Conservation (phyloP, 2,113 vertebrate species). For the Drymodes brunneopygia region DNA sequence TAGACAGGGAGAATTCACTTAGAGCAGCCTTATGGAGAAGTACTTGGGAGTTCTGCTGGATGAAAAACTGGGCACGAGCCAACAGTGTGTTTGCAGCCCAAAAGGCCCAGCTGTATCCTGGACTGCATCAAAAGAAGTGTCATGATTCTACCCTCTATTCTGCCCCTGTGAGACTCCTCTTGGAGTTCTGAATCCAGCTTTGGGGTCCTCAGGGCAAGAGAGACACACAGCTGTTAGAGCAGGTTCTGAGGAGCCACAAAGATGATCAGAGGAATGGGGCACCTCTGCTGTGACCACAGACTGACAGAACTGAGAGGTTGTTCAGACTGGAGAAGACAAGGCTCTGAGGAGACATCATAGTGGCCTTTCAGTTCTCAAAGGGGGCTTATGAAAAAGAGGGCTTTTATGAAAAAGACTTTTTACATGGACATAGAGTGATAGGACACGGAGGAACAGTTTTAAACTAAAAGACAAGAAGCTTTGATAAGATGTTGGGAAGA, state of each 20-base stretch:
- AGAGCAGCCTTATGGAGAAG: not conserved
- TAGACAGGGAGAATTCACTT: not conserved
- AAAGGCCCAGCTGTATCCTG: rapidly evolving
- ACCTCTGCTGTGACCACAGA: no score
- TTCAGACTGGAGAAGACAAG: not conserved
- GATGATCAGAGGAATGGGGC: not conserved
- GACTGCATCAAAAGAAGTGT: not conserved
- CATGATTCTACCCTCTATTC: not conserved
- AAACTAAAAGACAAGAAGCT: not conserved
- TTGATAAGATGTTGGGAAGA: not conserved
- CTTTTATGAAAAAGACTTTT: not conserved
- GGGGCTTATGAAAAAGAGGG: not conserved
- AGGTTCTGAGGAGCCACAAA: not conserved
- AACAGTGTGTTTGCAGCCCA: not conserved
- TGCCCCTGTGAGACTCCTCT: not conserved
- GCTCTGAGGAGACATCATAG: no score
- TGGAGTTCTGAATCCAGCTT: not conserved
- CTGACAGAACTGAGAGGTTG: not conserved
- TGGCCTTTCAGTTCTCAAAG: not conserved
- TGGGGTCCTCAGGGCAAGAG: not conserved
- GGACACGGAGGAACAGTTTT: not conserved
- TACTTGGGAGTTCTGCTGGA: not conserved
- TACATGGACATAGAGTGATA: rapidly evolving
- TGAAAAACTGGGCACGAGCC: not conserved
- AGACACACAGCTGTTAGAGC: not conserved